Evolutionary conservation across 2,888 invertebrate genomes (phyloP).

Genomic region (Alentia gelatinosa): DNA sequence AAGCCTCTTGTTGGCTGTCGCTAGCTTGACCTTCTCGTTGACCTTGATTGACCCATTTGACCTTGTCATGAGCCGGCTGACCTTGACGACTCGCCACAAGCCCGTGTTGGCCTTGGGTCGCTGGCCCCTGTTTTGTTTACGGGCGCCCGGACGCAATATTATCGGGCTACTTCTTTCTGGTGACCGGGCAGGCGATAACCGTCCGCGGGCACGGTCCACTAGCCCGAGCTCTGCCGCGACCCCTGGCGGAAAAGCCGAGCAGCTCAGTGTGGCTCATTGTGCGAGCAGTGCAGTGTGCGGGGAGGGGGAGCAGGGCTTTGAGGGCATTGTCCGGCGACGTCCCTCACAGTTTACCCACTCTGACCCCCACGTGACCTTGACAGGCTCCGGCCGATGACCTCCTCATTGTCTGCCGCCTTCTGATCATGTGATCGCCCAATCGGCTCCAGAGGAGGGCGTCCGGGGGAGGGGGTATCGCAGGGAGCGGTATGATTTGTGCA

Average conservation of each 20-base stretch:
- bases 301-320: too few species aligned
- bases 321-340: not conserved
- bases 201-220: not conserved
- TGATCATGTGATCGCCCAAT: conserved; percentile 30
- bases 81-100: not conserved
- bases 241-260: too few species aligned
- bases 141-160: not conserved
- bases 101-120: not conserved
- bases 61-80: conserved; percentile 1
- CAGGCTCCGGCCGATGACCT: not conserved
- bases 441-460: not conserved
- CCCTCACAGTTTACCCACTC: conserved; percentile 2
- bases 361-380: conserved; percentile 14
- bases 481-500: not conserved
- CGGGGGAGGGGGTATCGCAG: not conserved
- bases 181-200: not conserved
- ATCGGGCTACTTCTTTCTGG: conserved; percentile 13
- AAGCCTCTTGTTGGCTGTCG: not conserved
- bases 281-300: not conserved
- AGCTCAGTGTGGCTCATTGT: not conserved
- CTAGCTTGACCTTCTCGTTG: conserved; percentile 20
- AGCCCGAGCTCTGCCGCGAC: not conserved
- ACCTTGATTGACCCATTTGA: not conserved
- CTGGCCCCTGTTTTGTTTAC: not conserved
- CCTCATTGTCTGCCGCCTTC: not conserved